Evolutionary conservation across 2,113 vertebrate genomes (phyloP).

Genomic region (Vicugna pacos): DNA sequence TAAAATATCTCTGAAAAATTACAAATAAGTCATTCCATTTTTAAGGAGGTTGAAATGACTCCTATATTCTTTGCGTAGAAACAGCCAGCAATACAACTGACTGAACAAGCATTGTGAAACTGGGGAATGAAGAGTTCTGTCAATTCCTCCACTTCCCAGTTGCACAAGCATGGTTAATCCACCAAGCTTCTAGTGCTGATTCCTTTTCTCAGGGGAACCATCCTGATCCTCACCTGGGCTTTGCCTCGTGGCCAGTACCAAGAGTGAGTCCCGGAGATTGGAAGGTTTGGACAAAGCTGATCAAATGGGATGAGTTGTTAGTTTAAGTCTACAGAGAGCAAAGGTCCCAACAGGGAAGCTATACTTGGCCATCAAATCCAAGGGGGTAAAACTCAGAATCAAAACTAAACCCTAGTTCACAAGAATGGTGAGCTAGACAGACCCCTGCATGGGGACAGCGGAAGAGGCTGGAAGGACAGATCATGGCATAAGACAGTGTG

Average conservation of each 20-base stretch:
- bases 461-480: neutral
- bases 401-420: neutral
- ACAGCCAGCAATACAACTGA: neutral
- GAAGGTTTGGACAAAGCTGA: neutral
- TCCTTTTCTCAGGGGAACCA: neutral
- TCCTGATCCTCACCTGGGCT: neutral
- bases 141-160: neutral
- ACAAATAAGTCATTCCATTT: neutral
- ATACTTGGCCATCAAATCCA: neutral
- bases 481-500: neutral
- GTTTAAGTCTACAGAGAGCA: neutral
- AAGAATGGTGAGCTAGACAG: neutral
- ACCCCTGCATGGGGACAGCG: neutral
- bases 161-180: neutral
- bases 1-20: neutral
- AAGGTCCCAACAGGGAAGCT: neutral
- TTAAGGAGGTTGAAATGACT: neutral
- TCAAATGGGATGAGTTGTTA: neutral
- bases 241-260: neutral
- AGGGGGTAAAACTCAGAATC: neutral
- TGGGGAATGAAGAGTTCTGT: neutral
- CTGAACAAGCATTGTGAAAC: neutral
- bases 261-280: neutral
- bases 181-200: too few species aligned
- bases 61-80: neutral